Evolutionary conservation across 2,797 vertebrate genomes (phyloP).

Genomic region (Glossophaga mutica): DNA sequence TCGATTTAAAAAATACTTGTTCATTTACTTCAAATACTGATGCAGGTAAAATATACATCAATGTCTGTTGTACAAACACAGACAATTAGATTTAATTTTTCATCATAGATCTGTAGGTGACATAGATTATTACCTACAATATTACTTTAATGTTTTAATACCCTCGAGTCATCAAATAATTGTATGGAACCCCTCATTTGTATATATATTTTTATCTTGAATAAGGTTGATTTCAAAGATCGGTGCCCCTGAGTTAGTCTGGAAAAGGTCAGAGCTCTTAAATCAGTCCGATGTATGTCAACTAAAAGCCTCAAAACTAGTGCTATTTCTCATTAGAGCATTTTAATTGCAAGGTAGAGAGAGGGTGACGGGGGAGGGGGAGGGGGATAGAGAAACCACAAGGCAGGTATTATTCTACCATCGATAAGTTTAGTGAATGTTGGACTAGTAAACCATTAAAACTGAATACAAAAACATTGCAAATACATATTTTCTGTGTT

Average conservation of each 20-base stretch:
- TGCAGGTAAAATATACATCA: not conserved
- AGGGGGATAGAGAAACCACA: not conserved
- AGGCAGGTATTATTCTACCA: not conserved
- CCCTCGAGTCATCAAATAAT: not conserved
- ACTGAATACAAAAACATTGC: conserved; percentile 14
- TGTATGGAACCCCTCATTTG: not conserved
- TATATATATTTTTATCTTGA: conserved; percentile 10
- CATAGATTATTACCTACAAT: conserved; percentile 9
- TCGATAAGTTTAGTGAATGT: not conserved
- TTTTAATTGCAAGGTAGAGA: not conserved
- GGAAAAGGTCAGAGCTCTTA: conserved; percentile 45
- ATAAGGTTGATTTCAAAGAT: conserved; percentile 39
- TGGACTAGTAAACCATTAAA: conserved; percentile 30
- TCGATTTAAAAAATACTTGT: not conserved
- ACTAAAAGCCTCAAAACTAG: conserved; percentile 3
- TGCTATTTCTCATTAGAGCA: not conserved
- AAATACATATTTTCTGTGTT: conserved; percentile 7
- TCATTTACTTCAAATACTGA: not conserved
- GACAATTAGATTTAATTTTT: not conserved
- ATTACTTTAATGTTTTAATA: not conserved
- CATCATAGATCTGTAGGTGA: conserved; percentile 30
- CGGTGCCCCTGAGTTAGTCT: not conserved
- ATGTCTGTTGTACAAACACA: not conserved
- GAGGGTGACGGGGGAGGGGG: not conserved
- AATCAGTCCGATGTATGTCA: not conserved